Percentiles rank a stretch among this genome's conserved stretches.
Evolutionary conservation across 2,888 invertebrate species (phyloP).

Genomic region (Galeruca laticollis): DNA sequence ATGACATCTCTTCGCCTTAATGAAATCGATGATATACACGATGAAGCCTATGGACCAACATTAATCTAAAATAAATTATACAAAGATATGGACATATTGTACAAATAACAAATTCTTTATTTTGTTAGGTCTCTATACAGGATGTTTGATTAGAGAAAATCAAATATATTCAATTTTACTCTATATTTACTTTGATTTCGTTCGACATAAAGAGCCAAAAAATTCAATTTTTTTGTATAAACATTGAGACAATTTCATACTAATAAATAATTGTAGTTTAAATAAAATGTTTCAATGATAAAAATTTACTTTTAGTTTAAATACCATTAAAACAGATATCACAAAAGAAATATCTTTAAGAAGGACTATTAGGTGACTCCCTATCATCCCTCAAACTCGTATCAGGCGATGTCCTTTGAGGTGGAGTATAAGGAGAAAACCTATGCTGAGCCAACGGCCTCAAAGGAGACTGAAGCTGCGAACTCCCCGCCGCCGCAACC

Average conservation of each 20-base stretch:
- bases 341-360: constrained; percentile 53
- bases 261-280: not conserved
- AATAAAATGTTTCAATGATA: not conserved
- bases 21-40: constrained; percentile 59
- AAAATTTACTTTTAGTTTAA: constrained; percentile 20
- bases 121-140: constrained; percentile 16
- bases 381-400: constrained; percentile 70
- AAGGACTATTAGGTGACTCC: constrained; percentile 65
- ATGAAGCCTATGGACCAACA: constrained; percentile 54
- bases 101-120: constrained; percentile 50
- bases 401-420: constrained; percentile 72
- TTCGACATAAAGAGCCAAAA: too few species aligned
- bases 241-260: not conserved
- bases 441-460: constrained; percentile 70
- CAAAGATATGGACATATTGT: constrained; percentile 56
- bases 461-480: constrained; percentile 69
- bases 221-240: too few species aligned
- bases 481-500: constrained; percentile 68
- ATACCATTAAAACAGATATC: constrained; percentile 42
- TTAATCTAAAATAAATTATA: constrained; percentile 63
- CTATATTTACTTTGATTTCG: too few species aligned
- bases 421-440: constrained; percentile 72
- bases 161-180: too few species aligned
- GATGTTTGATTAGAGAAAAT: not conserved
- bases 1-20: constrained; percentile 55